Base-by-base conservation (phyloP, 1,140 invertebrate genomes). In the Holotrichia oblita region DNA sequence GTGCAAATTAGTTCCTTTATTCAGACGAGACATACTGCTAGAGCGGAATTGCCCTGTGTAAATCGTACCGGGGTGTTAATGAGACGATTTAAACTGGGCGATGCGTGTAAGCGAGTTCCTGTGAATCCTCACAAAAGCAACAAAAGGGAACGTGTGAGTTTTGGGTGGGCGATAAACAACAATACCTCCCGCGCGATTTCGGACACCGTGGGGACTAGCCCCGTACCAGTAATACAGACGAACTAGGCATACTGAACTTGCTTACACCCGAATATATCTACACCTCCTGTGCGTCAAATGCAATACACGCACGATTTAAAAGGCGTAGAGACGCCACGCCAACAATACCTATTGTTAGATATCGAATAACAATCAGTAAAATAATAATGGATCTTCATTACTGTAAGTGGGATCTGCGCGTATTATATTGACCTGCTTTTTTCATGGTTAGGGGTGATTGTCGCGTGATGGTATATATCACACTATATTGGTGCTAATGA, bases 321-420 rank as follows among this genome's bases (percentile, higher is more conserved):
- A 27, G 61, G 44, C 34, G 40, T 64, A 77, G 59, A 61, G 48
- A 55, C 48, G 48, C 48, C 48, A 55, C 76, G 40, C 59, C 59
- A 77, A 77, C 76, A 77, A 77, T 77, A 22, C 55, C 76, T 17
- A 77, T 77, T 77, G 76, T 77, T 77, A 77, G 59, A 59, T 72
- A 77, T 69, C 61, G 61, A 48, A 77, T 77, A 34, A 77, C 76
- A 77, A 77, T 77, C 76, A 44, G 76, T 41, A 14, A 20, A 64
- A 61, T 77, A 69, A 77, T 77, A 77, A 77, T 77, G 59, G 76
- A 20, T 77, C 76, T 77, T 77, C 76, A 77, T 77, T 77, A 77
- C 59, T 55, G 14, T 61, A 77, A 77, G 76, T 77, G 76, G 55
- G 76, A 77, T 77, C 55, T n/a, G 61, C 61, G 61, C 22, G 27